phyloP scores from a whole-genome alignment of 2,113 vertebrate genomes.

The Anoplopoma fimbria region DNA sequence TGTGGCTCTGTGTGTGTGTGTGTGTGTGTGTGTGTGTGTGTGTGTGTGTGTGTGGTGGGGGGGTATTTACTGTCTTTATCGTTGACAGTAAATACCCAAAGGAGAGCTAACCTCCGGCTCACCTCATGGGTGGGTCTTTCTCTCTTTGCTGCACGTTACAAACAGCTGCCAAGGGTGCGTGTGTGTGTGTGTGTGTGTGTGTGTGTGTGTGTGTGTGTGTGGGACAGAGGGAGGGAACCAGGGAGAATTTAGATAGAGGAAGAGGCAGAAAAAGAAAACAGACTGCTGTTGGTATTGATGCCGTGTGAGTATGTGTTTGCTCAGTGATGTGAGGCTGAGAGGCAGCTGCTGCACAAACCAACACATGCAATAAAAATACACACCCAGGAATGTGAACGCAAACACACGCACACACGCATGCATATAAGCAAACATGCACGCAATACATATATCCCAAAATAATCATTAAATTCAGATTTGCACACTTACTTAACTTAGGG shows the following conservation, averaged over 20 bases:
- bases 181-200: constrained; percentile 24
- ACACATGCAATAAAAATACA: constrained; percentile 43
- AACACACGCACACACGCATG: not conserved
- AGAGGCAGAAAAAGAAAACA: constrained; percentile 42
- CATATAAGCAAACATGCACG: not conserved
- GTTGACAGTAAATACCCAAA: constrained; percentile 66
- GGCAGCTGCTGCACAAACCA: constrained; percentile 63
- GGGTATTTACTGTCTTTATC: constrained; percentile 48
- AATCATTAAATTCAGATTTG: not conserved
- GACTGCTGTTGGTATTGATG: constrained; percentile 57
- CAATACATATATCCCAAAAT: constrained; percentile 6
- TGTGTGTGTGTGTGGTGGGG: constrained; percentile 18
- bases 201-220: constrained; percentile 22
- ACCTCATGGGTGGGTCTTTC: constrained; percentile 77
- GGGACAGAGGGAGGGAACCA: not conserved
- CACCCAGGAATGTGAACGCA: constrained; percentile 32
- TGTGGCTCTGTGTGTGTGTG: constrained; percentile 37
- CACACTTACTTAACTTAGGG: not conserved
- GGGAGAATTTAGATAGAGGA: constrained; percentile 41
- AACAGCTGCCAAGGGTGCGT: constrained; percentile 65
- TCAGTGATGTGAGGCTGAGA: constrained; percentile 55
- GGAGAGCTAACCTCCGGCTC: constrained; percentile 75
- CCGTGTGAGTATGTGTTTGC: constrained; percentile 54
- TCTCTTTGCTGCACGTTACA: constrained; percentile 66
- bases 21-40: constrained; percentile 44